phyloP scores from a whole-genome alignment of 2,113 vertebrate genomes.

The Chlamydotis undulata region DNA sequence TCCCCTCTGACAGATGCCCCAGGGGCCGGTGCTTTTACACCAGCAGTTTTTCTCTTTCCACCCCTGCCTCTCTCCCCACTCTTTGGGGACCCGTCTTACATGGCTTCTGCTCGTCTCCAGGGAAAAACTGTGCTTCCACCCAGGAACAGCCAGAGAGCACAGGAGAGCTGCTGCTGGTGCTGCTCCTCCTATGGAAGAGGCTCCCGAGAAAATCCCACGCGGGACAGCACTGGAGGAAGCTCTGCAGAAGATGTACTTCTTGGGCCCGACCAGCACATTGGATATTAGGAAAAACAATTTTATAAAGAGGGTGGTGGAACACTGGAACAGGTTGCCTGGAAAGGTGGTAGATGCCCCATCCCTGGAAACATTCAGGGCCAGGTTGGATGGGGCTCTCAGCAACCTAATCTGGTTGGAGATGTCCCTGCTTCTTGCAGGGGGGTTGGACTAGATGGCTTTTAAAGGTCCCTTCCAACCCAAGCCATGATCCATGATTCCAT shows the following conservation, averaged over 20 bases:
- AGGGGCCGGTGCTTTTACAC: neutral
- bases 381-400: too few species aligned
- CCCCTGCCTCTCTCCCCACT: neutral
- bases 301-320: too few species aligned
- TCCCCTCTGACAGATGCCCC: neutral
- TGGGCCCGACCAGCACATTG: neutral
- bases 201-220: neutral
- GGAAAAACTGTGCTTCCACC: neutral
- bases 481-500: too few species aligned
- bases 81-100: accelerated
- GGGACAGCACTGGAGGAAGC: neutral
- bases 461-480: too few species aligned
- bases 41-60: neutral
- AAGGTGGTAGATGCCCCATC: too few species aligned
- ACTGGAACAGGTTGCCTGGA: too few species aligned
- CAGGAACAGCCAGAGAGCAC: neutral
- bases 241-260: neutral
- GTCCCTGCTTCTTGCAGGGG: too few species aligned
- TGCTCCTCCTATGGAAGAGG: neutral
- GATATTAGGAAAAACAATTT: too few species aligned
- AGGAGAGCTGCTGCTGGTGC: neutral
- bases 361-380: too few species aligned
- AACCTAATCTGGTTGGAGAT: too few species aligned
- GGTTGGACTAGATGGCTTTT: too few species aligned
- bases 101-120: neutral